Conservation (phyloP, 2,113 vertebrate species). For the Zosterops japonicus region DNA sequence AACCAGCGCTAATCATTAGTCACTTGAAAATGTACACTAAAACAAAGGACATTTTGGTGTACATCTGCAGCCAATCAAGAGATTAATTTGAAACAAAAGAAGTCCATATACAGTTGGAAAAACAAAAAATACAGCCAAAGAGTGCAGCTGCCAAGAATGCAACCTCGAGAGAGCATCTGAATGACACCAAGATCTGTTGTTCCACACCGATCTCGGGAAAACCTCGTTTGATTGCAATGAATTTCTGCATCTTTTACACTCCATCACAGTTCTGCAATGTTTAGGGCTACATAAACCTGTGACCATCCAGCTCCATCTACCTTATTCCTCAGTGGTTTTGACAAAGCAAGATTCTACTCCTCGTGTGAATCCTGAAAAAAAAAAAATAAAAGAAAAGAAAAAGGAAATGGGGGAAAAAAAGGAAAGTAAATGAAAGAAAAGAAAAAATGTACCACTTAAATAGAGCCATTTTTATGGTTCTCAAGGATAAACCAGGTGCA, state of each 20-base stretch:
- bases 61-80: conserved; percentile 60
- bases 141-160: conserved; percentile 13
- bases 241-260: not conserved
- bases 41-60: conserved; percentile 26
- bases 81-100: conserved; percentile 60
- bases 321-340: not conserved
- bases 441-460: fast-evolving
- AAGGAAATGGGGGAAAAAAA: not conserved
- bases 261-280: not conserved
- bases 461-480: not conserved
- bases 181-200: not conserved
- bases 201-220: not conserved
- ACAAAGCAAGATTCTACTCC: not conserved
- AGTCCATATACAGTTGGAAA: conserved; percentile 61
- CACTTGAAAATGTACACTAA: conserved; percentile 35
- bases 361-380: not conserved
- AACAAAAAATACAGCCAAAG: conserved; percentile 48
- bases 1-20: conserved; percentile 27
- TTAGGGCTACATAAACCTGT: not conserved
- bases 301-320: not conserved
- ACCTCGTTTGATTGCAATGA: not conserved
- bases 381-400: fast-evolving
- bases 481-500: not conserved
- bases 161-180: conserved; percentile 36
- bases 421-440: fast-evolving